phyloP scores from a whole-genome alignment of 1,140 invertebrate species.

The Drosophila pseudoobscura region DNA sequence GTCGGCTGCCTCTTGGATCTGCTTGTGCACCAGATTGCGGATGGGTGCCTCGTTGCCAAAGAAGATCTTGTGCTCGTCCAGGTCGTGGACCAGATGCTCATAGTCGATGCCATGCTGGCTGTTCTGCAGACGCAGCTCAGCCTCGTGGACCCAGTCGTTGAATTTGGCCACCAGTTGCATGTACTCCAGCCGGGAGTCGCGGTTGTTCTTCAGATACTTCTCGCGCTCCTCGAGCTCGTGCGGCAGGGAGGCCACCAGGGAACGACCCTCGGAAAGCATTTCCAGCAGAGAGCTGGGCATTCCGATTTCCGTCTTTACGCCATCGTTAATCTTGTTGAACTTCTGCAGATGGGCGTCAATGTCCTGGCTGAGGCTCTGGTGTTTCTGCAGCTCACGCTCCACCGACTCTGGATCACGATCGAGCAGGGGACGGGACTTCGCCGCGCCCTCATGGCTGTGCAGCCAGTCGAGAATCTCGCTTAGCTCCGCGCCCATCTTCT shows the following conservation, averaged over 20 bases:
- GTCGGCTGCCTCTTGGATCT: constrained; percentile 92
- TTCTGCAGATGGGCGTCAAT: constrained; percentile 89
- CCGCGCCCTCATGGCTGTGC: constrained; percentile 91
- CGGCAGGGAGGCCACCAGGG: constrained; percentile 90
- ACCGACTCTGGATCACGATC: constrained; percentile 91
- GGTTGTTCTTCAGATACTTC: constrained; percentile 91
- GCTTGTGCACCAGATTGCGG: constrained; percentile 90
- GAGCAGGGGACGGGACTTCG: constrained; percentile 92
- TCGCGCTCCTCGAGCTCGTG: constrained; percentile 90
- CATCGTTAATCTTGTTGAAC: constrained; percentile 87
- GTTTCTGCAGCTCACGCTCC: constrained; percentile 91
- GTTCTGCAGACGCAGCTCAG: constrained; percentile 89
- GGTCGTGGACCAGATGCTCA: constrained; percentile 90
- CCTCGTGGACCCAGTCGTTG: constrained; percentile 93
- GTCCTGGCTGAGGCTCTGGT: constrained; percentile 88
- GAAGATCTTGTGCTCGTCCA: constrained; percentile 94
- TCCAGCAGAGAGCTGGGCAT: constrained; percentile 91
- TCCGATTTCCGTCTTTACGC: constrained; percentile 88
- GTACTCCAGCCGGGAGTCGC: constrained; percentile 90
- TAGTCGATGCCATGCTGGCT: constrained; percentile 94
- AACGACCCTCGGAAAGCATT: constrained; percentile 92
- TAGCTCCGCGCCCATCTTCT: constrained; percentile 91
- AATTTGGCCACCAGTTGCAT: constrained; percentile 89
- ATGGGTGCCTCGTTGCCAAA: constrained; percentile 91
- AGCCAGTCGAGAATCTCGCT: constrained; percentile 93